A percentile compares a stretch with the other conserved stretches of the same genome.
phyloP scores from a whole-genome alignment of 2,113 vertebrate genomes.

The Natator depressus region DNA sequence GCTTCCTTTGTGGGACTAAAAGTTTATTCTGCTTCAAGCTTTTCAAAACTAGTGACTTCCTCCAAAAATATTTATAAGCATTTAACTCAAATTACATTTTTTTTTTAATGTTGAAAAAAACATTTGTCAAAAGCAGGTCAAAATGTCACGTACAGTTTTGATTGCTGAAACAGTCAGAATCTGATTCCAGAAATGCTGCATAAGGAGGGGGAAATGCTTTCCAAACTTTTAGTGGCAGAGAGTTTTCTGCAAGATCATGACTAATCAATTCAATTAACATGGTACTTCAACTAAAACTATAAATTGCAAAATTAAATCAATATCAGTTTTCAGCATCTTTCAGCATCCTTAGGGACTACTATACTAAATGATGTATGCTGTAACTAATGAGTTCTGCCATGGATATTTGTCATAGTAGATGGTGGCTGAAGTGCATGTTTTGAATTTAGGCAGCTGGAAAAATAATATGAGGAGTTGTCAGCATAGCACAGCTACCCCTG shows the following conservation, averaged over 20 bases:
- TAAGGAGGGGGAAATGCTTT: background rate
- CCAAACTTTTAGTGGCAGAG: background rate
- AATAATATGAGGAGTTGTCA: background rate
- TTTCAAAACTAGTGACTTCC: background rate
- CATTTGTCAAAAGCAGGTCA: background rate
- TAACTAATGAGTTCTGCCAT: background rate
- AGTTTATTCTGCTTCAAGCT: background rate
- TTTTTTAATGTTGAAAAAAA: background rate
- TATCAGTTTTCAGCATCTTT: background rate
- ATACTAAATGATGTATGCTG: background rate
- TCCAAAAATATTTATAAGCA: background rate
- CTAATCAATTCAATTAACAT: background rate
- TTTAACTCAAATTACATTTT: background rate
- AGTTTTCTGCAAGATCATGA: background rate
- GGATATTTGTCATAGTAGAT: background rate
- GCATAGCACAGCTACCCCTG: background rate
- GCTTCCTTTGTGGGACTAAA: slow-evolving; percentile 29
- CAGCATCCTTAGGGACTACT: background rate
- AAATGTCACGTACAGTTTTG: background rate
- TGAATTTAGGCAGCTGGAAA: background rate
- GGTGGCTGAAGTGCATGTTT: background rate
- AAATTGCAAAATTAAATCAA: background rate
- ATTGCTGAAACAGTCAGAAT: background rate
- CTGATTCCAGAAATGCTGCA: background rate
- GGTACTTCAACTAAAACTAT: background rate